Conservation (phyloP, 2,888 invertebrate species). For the Drosophila fulvimacula region DNA sequence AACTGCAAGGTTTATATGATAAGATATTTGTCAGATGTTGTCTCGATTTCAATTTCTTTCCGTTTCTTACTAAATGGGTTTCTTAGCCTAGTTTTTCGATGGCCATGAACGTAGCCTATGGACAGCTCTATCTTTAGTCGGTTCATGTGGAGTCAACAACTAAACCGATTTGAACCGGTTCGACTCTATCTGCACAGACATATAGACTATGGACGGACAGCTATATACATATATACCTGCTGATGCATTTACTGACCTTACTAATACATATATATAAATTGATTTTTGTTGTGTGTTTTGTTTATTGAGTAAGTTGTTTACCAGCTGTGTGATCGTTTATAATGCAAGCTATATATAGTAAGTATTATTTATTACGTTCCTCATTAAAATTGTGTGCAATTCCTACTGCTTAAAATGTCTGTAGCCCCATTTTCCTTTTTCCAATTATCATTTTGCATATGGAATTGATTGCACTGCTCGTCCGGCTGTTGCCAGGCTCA, state of each 20-base stretch:
- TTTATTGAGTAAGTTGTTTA: conserved; percentile 41
- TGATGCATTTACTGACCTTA: conserved; percentile 61
- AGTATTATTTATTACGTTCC: neutral
- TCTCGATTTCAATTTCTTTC: neutral
- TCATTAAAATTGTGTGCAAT: neutral
- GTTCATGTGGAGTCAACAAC: conserved; percentile 43
- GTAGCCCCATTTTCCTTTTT: conserved; percentile 6
- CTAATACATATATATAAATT: conserved; percentile 36
- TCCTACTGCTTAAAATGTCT: neutral
- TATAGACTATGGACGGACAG: neutral
- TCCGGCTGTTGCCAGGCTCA: conserved; percentile 38
- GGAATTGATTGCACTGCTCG: conserved; percentile 19
- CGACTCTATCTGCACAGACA: conserved; percentile 10
- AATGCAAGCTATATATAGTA: neutral
- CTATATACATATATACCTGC: conserved; percentile 28
- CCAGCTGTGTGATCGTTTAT: conserved; percentile 8
- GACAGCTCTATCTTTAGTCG: conserved; percentile 22
- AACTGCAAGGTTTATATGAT: conserved; percentile 1
- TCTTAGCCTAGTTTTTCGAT: conserved; percentile 16
- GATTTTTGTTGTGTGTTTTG: conserved; percentile 15
- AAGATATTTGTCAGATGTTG: conserved; percentile 6
- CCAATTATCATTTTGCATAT: neutral
- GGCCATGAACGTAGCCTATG: conserved; percentile 17
- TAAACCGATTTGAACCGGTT: conserved; percentile 41
- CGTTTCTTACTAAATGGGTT: neutral